Evolutionary conservation across 37 sponge, comb jelly and placozoan genomes (phyloP), one percentile per base, ranked within the genome.

Genomic region (Beroe forskalii): DNA sequence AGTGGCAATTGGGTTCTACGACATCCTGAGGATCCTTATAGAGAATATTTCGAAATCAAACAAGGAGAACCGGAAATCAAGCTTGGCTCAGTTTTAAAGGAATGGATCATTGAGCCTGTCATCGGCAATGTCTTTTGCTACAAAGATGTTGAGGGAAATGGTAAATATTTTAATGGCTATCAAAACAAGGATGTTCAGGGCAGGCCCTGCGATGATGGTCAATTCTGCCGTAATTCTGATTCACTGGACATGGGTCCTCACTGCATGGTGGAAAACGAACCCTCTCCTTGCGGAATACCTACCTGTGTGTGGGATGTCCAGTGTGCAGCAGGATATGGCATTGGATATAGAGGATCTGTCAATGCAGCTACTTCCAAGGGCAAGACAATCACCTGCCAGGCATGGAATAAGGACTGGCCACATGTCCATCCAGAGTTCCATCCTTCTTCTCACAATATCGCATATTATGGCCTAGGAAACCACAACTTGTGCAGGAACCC

Each of bases 401-500:
- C 72, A 31, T 69, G 72, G 72, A 69, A 69, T 37, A 36, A 31
- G 39, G 72, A 69, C 72, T 69, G 32, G 27, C 72, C 72, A 1
- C 72, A 69, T 32, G 35, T 69, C 1, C 72, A 69, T 37, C 72
- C 72, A 1, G 72, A 69, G 39, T 69, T 69, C 38, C 72, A 69
- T 32, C 72, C 72, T 2, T 32, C 37, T 36, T 3, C 72, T 8
- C 38, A 69, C 72, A 69, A 69, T 37, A 32, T 36, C 19, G 72
- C 72, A 33, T 14, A 33, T 69, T 69, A 69, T 32, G 72, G 72
- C 1, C 36, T 69, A 32, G 72, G 72, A 28, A 69, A 33, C 38
- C 72, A 69, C 72, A 69, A 69, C 19, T 17, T 69, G 37, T 69
- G 72, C 32, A 69, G 72, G 38, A 69, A 69, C 39, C 72, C 72